Base-by-base conservation (phyloP, 2,113 vertebrate species). In the Dipodomys merriami region DNA sequence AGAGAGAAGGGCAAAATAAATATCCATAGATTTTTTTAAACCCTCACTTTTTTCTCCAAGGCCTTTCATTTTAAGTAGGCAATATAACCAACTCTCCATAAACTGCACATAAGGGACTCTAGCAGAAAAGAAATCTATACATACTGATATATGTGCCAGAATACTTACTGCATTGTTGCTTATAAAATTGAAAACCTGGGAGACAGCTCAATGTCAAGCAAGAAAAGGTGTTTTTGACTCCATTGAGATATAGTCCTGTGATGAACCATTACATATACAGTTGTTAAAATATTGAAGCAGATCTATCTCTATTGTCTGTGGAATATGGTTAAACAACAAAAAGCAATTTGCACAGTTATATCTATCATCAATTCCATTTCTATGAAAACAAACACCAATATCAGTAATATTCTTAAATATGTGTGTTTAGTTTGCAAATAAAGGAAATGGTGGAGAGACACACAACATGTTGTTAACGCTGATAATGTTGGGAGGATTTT, bases 41-140 rank as follows among this genome's bases (percentile, higher is more conserved):
- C 39, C 1, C 60, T 20, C 9, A 3, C 30, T 6, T 77, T 79
- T 73, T 78, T 25, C 19, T 74, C 22, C 27, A 85, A 84, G n/a
- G 53, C 53, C 39, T 82, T 93, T 89, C 62, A 86, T 96, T 71
- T 71, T 86, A 65, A 92, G 65, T 69, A 90, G 57, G n/a, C 23
- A 96, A 91, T 39, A 90, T 7, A 90, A 78, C 27, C 73, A 91
- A 35, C 27, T 68, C 4, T 68, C 62, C 27, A 73, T 73, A 95
- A 87, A 87, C 62, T 20, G 19, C 7, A 87, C 73, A 65, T 93
- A 76, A 27, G 12, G 72, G 78, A 89, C n/a, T 73, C 62, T 93
- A 91, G 53, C 27, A 93, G 39, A 92, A 88, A 83, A 72, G 85
- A 86, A 78, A 78, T 12, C 18, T 74, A 35, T 64, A 62, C 8